Evolutionary conservation across 2,797 vertebrate genomes (phyloP), one percentile per base, ranked within the genome.

Genomic region (Hipposideros larvatus): DNA sequence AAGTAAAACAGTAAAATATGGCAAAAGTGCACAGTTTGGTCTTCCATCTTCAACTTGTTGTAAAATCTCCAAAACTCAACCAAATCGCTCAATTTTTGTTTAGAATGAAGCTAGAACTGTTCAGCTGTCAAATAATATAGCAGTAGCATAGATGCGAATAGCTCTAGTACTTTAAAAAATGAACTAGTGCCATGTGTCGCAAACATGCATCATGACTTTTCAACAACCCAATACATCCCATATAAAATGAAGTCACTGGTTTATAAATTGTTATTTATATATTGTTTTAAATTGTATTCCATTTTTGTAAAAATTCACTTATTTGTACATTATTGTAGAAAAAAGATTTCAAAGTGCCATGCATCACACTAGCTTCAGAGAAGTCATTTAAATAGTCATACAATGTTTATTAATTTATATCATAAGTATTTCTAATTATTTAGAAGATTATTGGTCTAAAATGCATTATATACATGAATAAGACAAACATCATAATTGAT

Each of bases 391-490:
- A 91, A 82, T 80, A 48, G 1, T 26, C 34, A 91, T 4, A 59
- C 19, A 48, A 28, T 91, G 10, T 87, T 73, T 88, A 90, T 65
- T 95, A 66, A 75, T 86, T 91, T 87, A 70, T n/a, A 66, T 71
- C 4, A 83, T 43, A 18, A 85, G 34, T n/a, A 75, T 83, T 89
- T 93, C 18, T 73, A 94, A 87, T 80, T 90, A 82, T 63, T 73
- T 82, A 68, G 22, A 48, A 85, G 22, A 92, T 59, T 37, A 94
- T 63, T 86, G 90, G 9, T 80, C 34, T 90, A 88, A 71, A 94
- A 66, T 86, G 3, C 6, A 68, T 73, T 86, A 78, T 82, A 2
- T 3, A 55, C 22, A 71, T 51, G 41, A 28, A 74, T 77, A 88
- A 90, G 55, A 77, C 24, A 65, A 6, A 28, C 57, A 71, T 92